Conservation (phyloP, 37 sponge, comb jelly and placozoan species). For the Haliclona indistincta region DNA sequence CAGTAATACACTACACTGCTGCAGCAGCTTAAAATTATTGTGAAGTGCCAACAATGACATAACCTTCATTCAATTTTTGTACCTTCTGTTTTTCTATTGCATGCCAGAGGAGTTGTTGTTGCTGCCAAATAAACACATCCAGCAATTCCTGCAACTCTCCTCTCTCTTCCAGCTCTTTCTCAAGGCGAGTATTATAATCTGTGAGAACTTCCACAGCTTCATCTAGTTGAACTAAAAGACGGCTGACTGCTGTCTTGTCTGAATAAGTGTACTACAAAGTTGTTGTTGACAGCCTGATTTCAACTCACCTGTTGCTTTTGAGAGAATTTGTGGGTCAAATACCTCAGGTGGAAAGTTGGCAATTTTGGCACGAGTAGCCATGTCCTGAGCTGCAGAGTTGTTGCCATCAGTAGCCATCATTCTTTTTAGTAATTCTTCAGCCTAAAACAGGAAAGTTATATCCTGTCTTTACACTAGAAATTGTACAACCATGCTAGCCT, state of each 20-base stretch:
- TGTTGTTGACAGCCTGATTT: background rate
- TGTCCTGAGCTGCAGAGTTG: conserved; percentile 34
- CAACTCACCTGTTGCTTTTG: conserved; percentile 46
- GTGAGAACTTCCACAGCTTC: conserved; percentile 47
- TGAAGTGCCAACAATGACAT: no score
- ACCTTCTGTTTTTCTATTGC: conserved; percentile 66
- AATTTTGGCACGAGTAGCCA: conserved; percentile 34
- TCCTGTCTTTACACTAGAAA: background rate
- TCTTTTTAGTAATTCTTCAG: conserved; percentile 52
- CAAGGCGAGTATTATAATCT: conserved; percentile 43
- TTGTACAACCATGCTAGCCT: background rate
- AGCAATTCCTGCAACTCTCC: conserved; percentile 60
- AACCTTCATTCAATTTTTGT: no score
- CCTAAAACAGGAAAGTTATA: conserved; percentile 19
- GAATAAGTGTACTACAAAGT: background rate
- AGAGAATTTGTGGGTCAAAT: conserved; percentile 28
- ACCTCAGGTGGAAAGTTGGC: conserved; percentile 56
- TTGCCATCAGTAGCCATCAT: conserved; percentile 57
- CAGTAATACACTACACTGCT: no score
- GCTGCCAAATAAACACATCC: conserved; percentile 62
- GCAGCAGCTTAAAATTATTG: no score
- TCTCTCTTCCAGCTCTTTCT: conserved; percentile 68
- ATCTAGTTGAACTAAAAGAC: conserved; percentile 31
- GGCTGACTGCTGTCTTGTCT: conserved; percentile 56
- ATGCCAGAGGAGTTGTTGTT: conserved; percentile 40